Evolutionary conservation across 2,888 invertebrate species (phyloP).

Genomic region (Cancer borealis): DNA sequence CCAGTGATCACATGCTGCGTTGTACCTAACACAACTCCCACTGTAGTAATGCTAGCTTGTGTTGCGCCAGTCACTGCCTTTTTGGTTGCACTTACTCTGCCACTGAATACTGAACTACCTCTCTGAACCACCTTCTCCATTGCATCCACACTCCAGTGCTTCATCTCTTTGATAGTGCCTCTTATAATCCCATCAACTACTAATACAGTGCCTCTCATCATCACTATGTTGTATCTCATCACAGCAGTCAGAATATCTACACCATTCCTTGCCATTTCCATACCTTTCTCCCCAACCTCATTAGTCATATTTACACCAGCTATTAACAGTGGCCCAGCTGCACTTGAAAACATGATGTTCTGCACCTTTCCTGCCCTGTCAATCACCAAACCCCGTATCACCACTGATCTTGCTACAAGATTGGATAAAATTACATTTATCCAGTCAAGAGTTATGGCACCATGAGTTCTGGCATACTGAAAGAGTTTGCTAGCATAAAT

Average conservation of each 20-base stretch:
- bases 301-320: background rate
- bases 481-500: background rate
- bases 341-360: background rate
- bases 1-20: background rate
- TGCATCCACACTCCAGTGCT: background rate
- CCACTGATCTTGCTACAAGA: background rate
- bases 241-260: slow-evolving; percentile 3
- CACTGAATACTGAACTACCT: background rate
- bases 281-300: background rate
- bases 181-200: background rate
- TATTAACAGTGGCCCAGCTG: background rate
- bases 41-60: background rate
- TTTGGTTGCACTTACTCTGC: slow-evolving; percentile 12
- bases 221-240: background rate
- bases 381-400: background rate
- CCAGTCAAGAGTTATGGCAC: background rate
- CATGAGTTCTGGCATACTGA: background rate
- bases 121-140: background rate
- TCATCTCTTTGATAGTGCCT: background rate
- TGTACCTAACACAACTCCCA: background rate
- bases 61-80: background rate
- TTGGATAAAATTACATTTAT: background rate
- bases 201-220: background rate
- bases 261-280: slow-evolving; percentile 17
- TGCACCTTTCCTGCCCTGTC: slow-evolving; percentile 24